Evolutionary conservation across 2,888 invertebrate species (phyloP).

Genomic region (Steromphala cineraria): DNA sequence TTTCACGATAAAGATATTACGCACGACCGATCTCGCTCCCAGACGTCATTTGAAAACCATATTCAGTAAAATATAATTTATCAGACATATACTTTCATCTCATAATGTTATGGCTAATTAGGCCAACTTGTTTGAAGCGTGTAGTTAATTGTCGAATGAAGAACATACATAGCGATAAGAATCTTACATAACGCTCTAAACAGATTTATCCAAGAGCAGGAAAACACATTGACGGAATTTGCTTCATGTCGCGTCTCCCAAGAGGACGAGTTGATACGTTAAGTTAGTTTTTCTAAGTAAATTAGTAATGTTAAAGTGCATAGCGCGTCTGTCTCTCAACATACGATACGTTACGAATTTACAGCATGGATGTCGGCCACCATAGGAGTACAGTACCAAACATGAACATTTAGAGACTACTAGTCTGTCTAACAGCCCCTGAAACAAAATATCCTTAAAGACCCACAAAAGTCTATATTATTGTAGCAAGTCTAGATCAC

Average conservation of each 20-base stretch:
- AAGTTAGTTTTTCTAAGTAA: neutral
- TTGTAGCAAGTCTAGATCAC: too few species aligned
- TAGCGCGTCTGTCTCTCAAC: neutral
- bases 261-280: neutral
- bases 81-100: neutral
- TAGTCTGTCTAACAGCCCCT: too few species aligned
- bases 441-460: too few species aligned
- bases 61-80: too few species aligned
- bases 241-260: neutral
- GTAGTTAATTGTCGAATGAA: neutral
- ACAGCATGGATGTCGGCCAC: too few species aligned
- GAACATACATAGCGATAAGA: neutral
- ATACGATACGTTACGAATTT: neutral
- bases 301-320: neutral
- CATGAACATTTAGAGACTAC: too few species aligned
- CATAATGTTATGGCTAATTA: neutral
- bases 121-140: neutral
- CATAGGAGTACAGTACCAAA: too few species aligned
- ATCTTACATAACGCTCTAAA: conserved; percentile 10
- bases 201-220: neutral
- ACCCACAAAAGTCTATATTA: too few species aligned
- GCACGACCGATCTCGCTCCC: too few species aligned
- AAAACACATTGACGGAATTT: neutral
- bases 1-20: too few species aligned
- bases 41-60: too few species aligned